Conservation (phyloP, 2,888 invertebrate species). For the Disparrhopalites patrizii region DNA sequence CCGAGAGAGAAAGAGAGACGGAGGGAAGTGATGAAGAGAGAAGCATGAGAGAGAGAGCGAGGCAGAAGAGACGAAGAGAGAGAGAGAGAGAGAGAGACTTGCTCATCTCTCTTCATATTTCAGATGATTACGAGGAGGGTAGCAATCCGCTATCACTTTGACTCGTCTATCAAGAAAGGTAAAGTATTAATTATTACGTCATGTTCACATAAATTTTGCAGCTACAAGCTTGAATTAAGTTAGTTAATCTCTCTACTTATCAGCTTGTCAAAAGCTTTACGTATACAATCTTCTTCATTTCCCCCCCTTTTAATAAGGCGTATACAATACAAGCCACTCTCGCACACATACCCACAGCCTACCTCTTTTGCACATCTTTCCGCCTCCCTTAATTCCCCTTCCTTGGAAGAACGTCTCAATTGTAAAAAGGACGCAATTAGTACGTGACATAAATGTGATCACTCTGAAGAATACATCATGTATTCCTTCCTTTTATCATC, state of each 20-base stretch:
- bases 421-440: background rate
- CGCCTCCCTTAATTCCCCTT: background rate
- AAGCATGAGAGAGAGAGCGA: background rate
- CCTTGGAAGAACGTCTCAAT: background rate
- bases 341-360: too few relatives aligned
- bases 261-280: background rate
- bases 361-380: background rate
- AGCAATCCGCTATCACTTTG: background rate
- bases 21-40: background rate
- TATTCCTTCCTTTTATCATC: too few relatives aligned
- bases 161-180: background rate
- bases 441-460: background rate
- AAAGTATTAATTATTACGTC: constrained; percentile 1
- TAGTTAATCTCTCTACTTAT: background rate
- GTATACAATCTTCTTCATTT: background rate
- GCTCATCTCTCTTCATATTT: too few relatives aligned
- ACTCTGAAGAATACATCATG: background rate
- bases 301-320: too few relatives aligned
- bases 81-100: too few relatives aligned
- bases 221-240: background rate
- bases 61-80: background rate
- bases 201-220: background rate
- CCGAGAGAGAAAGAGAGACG: too few relatives aligned
- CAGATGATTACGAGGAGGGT: too few relatives aligned
- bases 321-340: too few relatives aligned